A percentile compares a stretch with the other conserved stretches of the same genome.
These are phyloP conservation scores for Siniperca knerii DNA, from an alignment of 2,113 vertebrate genomes.

Conservation along the genomic window DNA sequence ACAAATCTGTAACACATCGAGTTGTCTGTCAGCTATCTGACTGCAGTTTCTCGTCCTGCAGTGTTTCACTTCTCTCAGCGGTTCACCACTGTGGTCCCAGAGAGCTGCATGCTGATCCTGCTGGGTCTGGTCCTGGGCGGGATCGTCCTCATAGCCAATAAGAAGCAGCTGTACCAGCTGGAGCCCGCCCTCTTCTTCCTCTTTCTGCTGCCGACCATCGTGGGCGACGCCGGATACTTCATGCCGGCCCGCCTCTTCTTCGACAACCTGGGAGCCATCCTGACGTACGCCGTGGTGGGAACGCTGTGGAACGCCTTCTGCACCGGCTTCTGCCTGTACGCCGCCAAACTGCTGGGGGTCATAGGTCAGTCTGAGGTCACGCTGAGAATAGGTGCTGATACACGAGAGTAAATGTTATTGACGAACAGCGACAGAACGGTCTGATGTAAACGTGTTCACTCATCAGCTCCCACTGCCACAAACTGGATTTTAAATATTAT, in stretches of 20 bases:
- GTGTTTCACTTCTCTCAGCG: conserved; percentile 96
- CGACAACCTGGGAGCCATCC: conserved; percentile 96
- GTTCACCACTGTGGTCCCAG: conserved; percentile 93
- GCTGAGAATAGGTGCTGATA: too few relatives aligned
- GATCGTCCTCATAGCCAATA: conserved; percentile 92
- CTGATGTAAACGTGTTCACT: too few relatives aligned
- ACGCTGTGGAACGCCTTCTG: conserved; percentile 97
- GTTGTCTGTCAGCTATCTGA: too few relatives aligned
- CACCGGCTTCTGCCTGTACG: conserved; percentile 92
- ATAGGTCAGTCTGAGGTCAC: conserved; percentile 69
- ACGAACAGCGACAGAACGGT: too few relatives aligned
- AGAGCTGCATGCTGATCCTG: conserved; percentile 97
- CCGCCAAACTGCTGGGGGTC: conserved; percentile 77
- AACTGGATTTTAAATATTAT: too few relatives aligned
- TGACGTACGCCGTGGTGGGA: conserved; percentile 94
- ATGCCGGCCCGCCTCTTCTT: conserved; percentile 97
- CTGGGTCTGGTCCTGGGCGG: conserved; percentile 94
- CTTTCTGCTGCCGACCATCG: conserved; percentile 96
- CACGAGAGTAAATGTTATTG: too few relatives aligned
- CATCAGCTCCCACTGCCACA: too few relatives aligned
- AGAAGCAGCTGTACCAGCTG: conserved; percentile 95
- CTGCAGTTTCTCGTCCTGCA: conserved; percentile 61
- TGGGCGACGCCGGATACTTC: conserved; percentile 96
- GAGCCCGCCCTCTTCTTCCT: conserved; percentile 98
- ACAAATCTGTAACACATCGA: too few relatives aligned